These are phyloP conservation scores for Rugalucina vietnamica DNA, from an alignment of 2,888 invertebrate genomes.

Conservation along the genomic window DNA sequence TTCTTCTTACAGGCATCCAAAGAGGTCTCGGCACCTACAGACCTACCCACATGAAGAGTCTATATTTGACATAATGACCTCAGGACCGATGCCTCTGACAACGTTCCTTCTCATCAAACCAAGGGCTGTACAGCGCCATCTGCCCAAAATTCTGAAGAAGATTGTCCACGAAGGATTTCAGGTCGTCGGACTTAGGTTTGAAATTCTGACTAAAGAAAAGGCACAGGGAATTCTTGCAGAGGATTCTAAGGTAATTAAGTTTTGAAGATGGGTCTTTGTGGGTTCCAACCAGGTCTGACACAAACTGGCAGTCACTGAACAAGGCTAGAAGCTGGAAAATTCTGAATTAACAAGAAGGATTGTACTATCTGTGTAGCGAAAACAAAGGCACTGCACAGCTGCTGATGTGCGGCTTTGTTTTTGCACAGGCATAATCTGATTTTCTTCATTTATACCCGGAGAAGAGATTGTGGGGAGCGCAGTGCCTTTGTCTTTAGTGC, in stretches of 20 bases:
- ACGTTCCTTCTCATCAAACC: slow-evolving; percentile 80
- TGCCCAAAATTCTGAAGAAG: slow-evolving; percentile 77
- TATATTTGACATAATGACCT: slow-evolving; percentile 76
- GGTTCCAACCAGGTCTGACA: no score
- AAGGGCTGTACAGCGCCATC: slow-evolving; percentile 71
- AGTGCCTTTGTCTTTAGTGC: no score
- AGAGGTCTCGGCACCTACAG: slow-evolving; percentile 13
- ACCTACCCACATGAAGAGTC: slow-evolving; percentile 65
- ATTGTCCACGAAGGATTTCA: slow-evolving; percentile 77
- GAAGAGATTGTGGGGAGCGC: no score
- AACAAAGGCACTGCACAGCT: no score
- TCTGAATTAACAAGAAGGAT: no score
- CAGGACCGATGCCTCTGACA: slow-evolving; percentile 74
- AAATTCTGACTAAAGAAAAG: slow-evolving; percentile 60
- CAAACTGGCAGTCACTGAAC: no score
- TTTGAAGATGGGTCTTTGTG: neutral
- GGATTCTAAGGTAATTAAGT: slow-evolving; percentile 60
- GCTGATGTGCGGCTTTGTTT: no score
- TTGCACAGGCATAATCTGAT: neutral
- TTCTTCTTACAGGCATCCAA: neutral
- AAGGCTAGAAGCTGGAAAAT: no score
- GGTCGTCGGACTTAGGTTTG: slow-evolving; percentile 73
- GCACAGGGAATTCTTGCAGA: slow-evolving; percentile 62
- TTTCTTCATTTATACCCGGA: no score
- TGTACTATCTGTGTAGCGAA: neutral